Evolutionary conservation across 2,797 vertebrate species (phyloP), one percentile per base, ranked within the genome.

Genomic region (Choloepus didactylus): DNA sequence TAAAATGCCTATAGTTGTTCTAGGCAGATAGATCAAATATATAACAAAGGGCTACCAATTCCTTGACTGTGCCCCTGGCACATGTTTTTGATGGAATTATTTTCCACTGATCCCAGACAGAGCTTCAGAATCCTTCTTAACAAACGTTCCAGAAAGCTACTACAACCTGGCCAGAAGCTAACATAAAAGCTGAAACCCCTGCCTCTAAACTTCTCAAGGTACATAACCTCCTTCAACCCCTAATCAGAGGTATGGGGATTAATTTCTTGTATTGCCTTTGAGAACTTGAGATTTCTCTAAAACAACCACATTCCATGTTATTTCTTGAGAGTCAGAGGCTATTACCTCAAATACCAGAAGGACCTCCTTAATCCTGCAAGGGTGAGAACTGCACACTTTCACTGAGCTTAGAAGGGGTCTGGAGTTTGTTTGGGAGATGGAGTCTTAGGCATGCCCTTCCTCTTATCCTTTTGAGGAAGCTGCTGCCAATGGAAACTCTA

Each of bases 401-500:
- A 27, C 19, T 3, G 38, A 59, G 19, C 23, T 90, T 75, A 1
- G 0, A 7, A 51, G 44, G 76, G 6, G 11, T 21, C 6, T 67
- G 60, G 62, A 35, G 46, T n/a, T 15, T n/a, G 44, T 60, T 41
- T 27, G 56, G 19, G 8, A 66, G 51, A 75, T 14, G 23, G 46
- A 88, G 69, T 80, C 5, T 21, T 3, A 41, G 14, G 49, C 7
- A 9, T 1, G 25, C 27, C 62, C 51, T 64, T 69, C 73, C 29
- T 76, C 60, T 76, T 27, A 5, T 18, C 19, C 49, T 44, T 70
- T 16, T 60, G 23, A 87, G 88, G 82, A 96, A 62, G 64, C 16
- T 29, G 12, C 59, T 44, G 18, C n/a, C 38, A 35, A 14, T 60
- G 59, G 89, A 89, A 92, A 94, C 31, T 67, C 70, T 44, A 89